Evolutionary conservation across 2,113 vertebrate genomes (phyloP).

Genomic region (Embiotoca jacksoni): DNA sequence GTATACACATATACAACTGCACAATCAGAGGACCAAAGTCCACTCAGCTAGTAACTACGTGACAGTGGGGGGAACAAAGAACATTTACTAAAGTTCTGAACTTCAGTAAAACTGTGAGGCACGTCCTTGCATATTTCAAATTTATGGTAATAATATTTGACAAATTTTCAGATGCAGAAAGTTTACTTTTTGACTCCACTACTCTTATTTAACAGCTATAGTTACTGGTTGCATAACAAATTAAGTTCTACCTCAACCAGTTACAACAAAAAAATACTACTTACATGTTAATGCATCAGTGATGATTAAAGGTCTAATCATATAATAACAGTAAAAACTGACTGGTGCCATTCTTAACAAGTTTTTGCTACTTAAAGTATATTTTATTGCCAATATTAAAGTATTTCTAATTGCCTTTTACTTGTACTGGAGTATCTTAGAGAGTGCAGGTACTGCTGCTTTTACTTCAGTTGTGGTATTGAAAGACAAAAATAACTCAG

Average conservation of each 20-base stretch:
- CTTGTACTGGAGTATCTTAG: neutral
- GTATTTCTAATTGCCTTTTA: no score
- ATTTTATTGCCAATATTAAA: neutral
- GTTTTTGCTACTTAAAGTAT: neutral
- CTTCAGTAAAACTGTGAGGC: neutral
- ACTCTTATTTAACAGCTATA: neutral
- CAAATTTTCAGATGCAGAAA: neutral
- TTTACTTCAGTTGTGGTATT: neutral
- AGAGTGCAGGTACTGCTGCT: neutral
- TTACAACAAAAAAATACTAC: constrained; percentile 6
- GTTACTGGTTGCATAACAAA: neutral
- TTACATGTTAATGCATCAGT: neutral
- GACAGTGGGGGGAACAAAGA: neutral
- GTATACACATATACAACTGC: neutral
- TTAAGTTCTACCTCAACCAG: neutral
- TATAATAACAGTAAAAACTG: no score
- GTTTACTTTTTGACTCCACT: neutral
- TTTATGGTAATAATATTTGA: neutral
- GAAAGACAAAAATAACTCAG: no score
- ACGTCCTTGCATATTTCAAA: neutral
- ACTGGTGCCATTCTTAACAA: no score
- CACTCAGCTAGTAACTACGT: neutral
- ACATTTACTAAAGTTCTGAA: neutral
- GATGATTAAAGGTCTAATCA: no score
- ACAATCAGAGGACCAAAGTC: constrained; percentile 5